These are phyloP conservation scores for Conops quadrifasciatus DNA, from an alignment of 2,888 invertebrate genomes.

Conservation along the genomic window DNA sequence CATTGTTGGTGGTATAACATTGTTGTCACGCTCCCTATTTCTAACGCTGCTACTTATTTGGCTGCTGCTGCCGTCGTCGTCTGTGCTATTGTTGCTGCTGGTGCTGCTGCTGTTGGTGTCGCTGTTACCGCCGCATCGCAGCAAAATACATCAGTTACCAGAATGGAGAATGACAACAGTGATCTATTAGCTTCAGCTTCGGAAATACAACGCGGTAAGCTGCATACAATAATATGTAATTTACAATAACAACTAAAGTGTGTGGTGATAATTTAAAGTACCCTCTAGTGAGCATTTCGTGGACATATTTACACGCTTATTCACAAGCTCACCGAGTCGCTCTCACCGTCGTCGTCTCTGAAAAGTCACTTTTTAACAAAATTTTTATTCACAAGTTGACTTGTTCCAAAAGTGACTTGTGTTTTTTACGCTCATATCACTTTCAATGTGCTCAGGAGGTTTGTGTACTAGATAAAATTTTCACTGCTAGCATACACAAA, in stretches of 20 bases:
- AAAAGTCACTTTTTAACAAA: too few relatives aligned
- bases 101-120: background rate
- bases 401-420: too few relatives aligned
- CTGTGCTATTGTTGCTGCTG: background rate
- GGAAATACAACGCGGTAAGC: conserved; percentile 62
- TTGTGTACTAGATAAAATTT: too few relatives aligned
- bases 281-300: too few relatives aligned
- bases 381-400: too few relatives aligned
- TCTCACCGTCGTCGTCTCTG: too few relatives aligned
- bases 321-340: too few relatives aligned
- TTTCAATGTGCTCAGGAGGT: too few relatives aligned
- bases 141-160: conserved; percentile 38
- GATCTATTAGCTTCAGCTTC: conserved; percentile 64
- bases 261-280: too few relatives aligned
- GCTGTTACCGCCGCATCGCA: background rate
- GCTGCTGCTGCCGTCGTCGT: background rate
- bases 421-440: too few relatives aligned
- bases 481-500: too few relatives aligned
- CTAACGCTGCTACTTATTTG: too few relatives aligned
- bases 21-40: background rate
- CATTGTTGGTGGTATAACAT: background rate
- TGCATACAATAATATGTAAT: conserved; percentile 8
- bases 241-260: background rate
- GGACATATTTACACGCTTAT: background rate
- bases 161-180: conserved; percentile 62